Evolutionary conservation across 2,888 invertebrate species (phyloP), one percentile per base, ranked within the genome.

Genomic region (Saturnia japonica): DNA sequence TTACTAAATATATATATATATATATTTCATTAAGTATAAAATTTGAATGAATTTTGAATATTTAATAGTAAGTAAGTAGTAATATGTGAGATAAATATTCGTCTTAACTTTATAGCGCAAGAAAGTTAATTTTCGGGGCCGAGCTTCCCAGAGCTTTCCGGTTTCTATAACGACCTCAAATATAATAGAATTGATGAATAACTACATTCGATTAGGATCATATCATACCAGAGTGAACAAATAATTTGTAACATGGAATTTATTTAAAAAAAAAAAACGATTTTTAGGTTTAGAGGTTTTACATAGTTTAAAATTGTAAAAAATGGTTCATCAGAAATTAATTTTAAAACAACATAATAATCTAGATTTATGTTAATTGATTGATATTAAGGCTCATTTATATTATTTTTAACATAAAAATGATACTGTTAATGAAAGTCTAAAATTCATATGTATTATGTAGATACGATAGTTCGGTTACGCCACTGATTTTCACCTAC

Each of bases 111-210:
- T 73, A 73, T 72, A 74, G 75, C 78, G 76, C 80, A 86, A 82
- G 90, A 92, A 91, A 91, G 90, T 87, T 84, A 75, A 74, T 74
- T 82, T 83, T 82, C 74, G 80, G 77, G 80, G 77, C 76, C 83
- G 79, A 69, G 74, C 72, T 75, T 77, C 78, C 75, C 70, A 79
- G 79, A 83, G 78, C 80, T 87, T 88, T 86, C 92, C 92, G 91
- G 93, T 91, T 93, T 85, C 43, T 68, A 77, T 72, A 75, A 72
- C 81, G 91, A 90, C 91, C 91, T 83, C 89, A 83, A 89, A 88
- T 80, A 16, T 75, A 73, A 72, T 74, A 82, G 80, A 85, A 87
- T 86, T 85, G 85, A 89, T 87, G 90, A 90, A 91, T 91, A 89
- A 87, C 89, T 87, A 91, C 90, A 89, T 86, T 79, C 86, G 88